A percentile compares a stretch with the other conserved stretches of the same genome.
These are phyloP conservation scores for Petroica traversi DNA, from an alignment of 2,113 vertebrate genomes.

Conservation along the genomic window DNA sequence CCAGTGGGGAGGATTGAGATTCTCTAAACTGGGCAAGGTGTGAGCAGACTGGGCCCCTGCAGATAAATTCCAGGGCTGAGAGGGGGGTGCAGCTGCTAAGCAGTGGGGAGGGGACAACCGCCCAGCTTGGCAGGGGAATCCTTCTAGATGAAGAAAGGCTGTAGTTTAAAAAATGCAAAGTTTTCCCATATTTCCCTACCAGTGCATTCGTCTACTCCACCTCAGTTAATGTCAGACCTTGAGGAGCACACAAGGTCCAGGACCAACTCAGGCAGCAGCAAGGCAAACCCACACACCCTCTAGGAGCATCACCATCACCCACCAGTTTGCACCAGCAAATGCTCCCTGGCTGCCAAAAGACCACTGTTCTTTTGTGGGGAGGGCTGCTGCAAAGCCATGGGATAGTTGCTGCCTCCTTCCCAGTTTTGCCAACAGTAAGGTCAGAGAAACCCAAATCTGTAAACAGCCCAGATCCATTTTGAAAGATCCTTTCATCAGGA, in stretches of 20 bases:
- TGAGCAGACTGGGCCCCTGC: background rate
- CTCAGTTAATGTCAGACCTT: background rate
- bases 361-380: background rate
- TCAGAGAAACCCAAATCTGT: background rate
- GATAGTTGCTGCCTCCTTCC: background rate
- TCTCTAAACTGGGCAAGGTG: background rate
- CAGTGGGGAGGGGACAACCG: rapidly evolving
- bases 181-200: background rate
- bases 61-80: background rate
- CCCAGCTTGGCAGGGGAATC: background rate
- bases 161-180: background rate
- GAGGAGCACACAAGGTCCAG: background rate
- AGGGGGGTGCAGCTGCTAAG: background rate
- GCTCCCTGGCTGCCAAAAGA: background rate
- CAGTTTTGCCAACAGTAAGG: background rate
- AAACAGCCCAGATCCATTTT: background rate
- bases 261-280: background rate
- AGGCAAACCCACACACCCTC: background rate
- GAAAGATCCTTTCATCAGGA: background rate
- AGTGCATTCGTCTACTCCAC: background rate
- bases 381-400: background rate
- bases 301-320: background rate
- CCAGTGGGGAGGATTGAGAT: rapidly evolving
- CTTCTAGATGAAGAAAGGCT: background rate
- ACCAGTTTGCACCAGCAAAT: background rate